Evolutionary conservation across 2,113 vertebrate species (phyloP).

Genomic region (Cyphomyrus plagiostoma): DNA sequence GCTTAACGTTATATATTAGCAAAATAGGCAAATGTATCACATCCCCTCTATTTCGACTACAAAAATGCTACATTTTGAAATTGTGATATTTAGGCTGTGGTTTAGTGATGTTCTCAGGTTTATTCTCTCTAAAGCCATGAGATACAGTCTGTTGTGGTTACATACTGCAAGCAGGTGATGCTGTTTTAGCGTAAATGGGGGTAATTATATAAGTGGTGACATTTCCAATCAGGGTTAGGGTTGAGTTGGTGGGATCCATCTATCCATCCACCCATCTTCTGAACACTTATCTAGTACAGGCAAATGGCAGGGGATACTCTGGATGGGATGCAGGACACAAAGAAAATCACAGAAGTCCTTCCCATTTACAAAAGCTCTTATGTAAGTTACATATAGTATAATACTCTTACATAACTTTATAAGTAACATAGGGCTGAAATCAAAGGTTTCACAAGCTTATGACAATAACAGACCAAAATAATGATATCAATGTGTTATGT

Average conservation of each 20-base stretch:
- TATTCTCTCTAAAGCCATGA: not conserved
- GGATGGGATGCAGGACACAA: not conserved
- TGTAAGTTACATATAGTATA: not conserved
- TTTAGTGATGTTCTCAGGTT: not conserved
- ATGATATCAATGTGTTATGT: not conserved
- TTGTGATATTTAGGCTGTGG: not conserved
- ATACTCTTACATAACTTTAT: not conserved
- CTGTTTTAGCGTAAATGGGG: not conserved
- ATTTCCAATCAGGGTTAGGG: not conserved
- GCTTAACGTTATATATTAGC: not conserved
- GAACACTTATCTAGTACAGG: not conserved
- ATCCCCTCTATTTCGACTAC: not conserved
- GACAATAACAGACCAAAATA: not conserved
- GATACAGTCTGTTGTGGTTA: not conserved
- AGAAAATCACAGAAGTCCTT: not conserved
- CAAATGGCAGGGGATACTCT: not conserved
- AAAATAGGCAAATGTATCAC: not conserved
- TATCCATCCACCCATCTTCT: not conserved
- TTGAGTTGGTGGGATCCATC: not conserved
- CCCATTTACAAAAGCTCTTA: not conserved
- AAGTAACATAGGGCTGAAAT: not conserved
- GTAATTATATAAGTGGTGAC: not conserved
- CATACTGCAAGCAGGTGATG: not conserved
- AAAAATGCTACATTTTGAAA: conserved; percentile 12
- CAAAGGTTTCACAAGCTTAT: not conserved